Evolutionary conservation across 2,888 invertebrate genomes (phyloP).

Genomic region (Cantharis nigra): DNA sequence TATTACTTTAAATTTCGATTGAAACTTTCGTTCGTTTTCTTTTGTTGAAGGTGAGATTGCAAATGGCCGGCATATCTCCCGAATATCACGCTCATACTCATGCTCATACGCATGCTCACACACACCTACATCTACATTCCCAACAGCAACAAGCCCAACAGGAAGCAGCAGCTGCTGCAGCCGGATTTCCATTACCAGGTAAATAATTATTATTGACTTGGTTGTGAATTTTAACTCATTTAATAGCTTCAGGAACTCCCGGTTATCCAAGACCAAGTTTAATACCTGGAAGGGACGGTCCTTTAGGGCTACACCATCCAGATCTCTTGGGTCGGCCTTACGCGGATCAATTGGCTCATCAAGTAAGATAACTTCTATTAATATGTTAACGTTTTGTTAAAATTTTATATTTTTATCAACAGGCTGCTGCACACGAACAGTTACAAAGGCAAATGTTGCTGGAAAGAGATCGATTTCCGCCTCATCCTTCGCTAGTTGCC

Average conservation of each 20-base stretch:
- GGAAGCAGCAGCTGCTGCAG: slow-evolving; percentile 60
- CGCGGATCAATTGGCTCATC: slow-evolving; percentile 79
- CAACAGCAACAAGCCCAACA: slow-evolving; percentile 80
- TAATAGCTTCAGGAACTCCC: slow-evolving; percentile 57
- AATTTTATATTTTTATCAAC: slow-evolving; percentile 45
- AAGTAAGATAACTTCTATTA: slow-evolving; percentile 38
- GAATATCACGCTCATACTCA: slow-evolving; percentile 93
- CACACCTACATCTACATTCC: slow-evolving; percentile 83
- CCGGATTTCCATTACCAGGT: slow-evolving; percentile 66
- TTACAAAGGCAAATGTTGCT: slow-evolving; percentile 82
- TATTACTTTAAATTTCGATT: neutral
- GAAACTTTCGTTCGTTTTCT: neutral
- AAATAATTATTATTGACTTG: slow-evolving; percentile 16
- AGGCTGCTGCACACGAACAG: slow-evolving; percentile 83
- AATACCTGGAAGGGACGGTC: slow-evolving; percentile 63
- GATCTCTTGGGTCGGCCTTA: slow-evolving; percentile 81
- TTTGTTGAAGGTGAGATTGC: slow-evolving; percentile 66
- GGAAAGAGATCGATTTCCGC: slow-evolving; percentile 77
- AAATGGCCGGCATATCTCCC: slow-evolving; percentile 88
- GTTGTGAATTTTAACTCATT: slow-evolving; percentile 7
- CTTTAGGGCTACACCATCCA: slow-evolving; percentile 73
- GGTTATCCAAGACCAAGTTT: slow-evolving; percentile 66
- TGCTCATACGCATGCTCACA: slow-evolving; percentile 90
- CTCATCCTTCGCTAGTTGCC: slow-evolving; percentile 66
- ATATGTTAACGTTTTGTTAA: neutral